Evolutionary conservation across 2,888 invertebrate species (phyloP).

Genomic region (Chloromyia formosa): DNA sequence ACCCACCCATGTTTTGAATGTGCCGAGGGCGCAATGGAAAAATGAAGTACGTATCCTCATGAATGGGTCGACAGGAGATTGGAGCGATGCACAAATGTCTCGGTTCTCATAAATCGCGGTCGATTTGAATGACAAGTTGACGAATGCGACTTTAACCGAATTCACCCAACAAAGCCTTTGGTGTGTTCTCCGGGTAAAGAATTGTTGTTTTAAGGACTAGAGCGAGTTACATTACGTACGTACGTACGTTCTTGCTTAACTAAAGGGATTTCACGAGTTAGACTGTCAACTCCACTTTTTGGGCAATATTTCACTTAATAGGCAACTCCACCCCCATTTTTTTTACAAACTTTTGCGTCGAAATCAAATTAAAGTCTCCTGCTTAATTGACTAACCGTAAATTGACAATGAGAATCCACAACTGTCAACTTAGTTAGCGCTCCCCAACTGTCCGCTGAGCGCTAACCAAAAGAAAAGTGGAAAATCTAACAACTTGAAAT

Average conservation of each 20-base stretch:
- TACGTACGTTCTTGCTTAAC: no score
- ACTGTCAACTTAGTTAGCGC: no score
- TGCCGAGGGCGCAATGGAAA: no score
- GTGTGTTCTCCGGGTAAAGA: not conserved
- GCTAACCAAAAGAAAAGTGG: not conserved
- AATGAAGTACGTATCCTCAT: no score
- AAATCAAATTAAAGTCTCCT: not conserved
- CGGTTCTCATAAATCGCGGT: constrained; percentile 3
- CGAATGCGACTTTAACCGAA: not conserved
- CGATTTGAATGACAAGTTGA: not conserved
- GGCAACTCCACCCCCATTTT: no score
- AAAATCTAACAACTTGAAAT: constrained; percentile 30
- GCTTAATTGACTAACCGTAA: not conserved
- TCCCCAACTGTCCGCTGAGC: no score
- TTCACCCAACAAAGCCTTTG: not conserved
- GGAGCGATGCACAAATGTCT: not conserved
- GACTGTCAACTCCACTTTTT: no score
- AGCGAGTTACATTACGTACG: no score
- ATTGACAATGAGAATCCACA: not conserved
- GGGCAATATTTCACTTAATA: no score
- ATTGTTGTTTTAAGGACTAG: no score
- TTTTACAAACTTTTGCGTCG: not conserved
- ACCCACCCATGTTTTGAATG: not conserved
- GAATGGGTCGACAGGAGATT: no score
- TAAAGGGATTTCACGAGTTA: no score